These are phyloP conservation scores for Dysidea cf. avara DNA, from an alignment of 37 sponge, comb jelly and placozoan species.

Conservation along the genomic window DNA sequence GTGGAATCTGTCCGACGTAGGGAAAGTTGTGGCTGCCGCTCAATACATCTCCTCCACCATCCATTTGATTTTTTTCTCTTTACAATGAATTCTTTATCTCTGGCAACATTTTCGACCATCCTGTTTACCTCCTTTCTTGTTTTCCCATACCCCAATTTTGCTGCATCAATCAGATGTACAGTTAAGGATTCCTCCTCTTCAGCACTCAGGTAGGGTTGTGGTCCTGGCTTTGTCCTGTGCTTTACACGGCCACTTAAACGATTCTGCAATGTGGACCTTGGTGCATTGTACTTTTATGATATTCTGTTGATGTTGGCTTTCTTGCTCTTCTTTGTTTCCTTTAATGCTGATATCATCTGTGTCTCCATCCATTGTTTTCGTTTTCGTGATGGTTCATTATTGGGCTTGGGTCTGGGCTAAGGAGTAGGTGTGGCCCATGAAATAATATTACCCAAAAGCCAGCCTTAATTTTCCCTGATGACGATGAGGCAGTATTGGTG, in stretches of 20 bases:
- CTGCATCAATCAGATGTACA: not conserved
- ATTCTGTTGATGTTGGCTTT: not conserved
- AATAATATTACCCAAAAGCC: too few relatives aligned
- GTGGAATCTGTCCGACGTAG: not conserved
- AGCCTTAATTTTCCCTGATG: too few relatives aligned
- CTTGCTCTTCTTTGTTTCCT: not conserved
- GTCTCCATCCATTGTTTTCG: not conserved
- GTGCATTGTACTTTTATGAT: not conserved
- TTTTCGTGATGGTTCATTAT: not conserved
- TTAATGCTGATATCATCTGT: not conserved
- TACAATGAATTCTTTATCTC: not conserved
- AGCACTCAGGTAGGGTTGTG: not conserved
- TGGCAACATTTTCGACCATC: not conserved
- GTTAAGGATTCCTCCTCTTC: not conserved
- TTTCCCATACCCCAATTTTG: not conserved
- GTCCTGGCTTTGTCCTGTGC: not conserved
- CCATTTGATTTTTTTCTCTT: not conserved
- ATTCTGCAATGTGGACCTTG: not conserved
- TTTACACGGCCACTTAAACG: not conserved
- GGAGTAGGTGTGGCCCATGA: too few relatives aligned
- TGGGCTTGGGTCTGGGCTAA: too few relatives aligned
- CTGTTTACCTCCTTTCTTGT: not conserved
- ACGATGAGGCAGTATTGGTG: too few relatives aligned
- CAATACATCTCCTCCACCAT: not conserved
- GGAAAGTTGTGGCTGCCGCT: not conserved